Evolutionary conservation across 2,888 invertebrate genomes (phyloP).

Genomic region (Caenorhabditis japonica): DNA sequence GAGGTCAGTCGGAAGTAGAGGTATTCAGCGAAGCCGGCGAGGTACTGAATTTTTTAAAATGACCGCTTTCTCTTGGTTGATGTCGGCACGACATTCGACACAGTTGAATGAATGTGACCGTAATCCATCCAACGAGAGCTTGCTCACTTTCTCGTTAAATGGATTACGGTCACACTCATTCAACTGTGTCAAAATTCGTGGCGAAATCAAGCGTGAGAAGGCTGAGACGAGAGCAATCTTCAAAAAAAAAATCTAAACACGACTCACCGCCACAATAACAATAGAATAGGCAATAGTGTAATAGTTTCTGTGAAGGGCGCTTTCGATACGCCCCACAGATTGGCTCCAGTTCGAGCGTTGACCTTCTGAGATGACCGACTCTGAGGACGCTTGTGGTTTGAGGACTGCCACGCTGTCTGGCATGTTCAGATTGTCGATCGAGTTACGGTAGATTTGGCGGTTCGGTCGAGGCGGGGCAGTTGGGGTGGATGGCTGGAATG

Average conservation of each 20-base stretch:
- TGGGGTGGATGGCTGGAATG: slow-evolving; percentile 52
- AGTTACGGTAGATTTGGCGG: slow-evolving; percentile 40
- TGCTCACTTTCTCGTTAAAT: too few species aligned
- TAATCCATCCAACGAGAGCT: too few species aligned
- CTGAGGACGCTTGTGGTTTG: slow-evolving; percentile 17
- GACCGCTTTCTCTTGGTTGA: too few species aligned
- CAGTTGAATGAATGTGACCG: too few species aligned
- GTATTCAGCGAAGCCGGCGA: slow-evolving; percentile 71
- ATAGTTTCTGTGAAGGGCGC: slow-evolving; percentile 62
- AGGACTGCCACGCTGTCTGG: slow-evolving; percentile 5
- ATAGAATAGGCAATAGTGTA: slow-evolving; percentile 69
- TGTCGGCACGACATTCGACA: too few species aligned
- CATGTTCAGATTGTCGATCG: slow-evolving; percentile 24
- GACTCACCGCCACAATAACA: slow-evolving; percentile 66
- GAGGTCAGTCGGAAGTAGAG: slow-evolving; percentile 70
- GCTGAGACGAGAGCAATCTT: too few species aligned
- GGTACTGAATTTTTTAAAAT: too few species aligned
- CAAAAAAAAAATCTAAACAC: slow-evolving; percentile 8
- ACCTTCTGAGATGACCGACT: slow-evolving; percentile 39
- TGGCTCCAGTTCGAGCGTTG: slow-evolving; percentile 49
- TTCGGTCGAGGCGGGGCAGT: slow-evolving; percentile 55
- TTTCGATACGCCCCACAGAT: slow-evolving; percentile 53
- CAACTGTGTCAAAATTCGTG: too few species aligned
- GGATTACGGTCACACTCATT: too few species aligned
- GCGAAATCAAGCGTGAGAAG: too few species aligned